A percentile compares a stretch with the other conserved stretches of the same genome.
These are phyloP conservation scores for Lophius piscatorius DNA, from an alignment of 2,113 vertebrate species.

Conservation along the genomic window DNA sequence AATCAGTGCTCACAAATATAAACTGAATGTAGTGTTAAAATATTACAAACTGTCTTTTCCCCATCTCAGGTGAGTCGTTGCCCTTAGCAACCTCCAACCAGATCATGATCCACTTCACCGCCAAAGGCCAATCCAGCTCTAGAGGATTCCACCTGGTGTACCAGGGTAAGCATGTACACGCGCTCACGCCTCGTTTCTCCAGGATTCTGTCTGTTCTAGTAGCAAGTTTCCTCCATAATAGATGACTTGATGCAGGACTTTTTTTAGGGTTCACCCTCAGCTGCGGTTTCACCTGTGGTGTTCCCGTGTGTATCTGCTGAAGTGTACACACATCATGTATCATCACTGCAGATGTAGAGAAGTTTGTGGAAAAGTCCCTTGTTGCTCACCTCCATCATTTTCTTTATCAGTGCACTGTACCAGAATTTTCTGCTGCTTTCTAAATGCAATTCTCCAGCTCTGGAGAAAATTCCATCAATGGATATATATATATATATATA, in stretches of 20 bases:
- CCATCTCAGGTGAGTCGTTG: slow-evolving; percentile 89
- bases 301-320: too few relatives aligned
- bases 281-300: slow-evolving; percentile 9
- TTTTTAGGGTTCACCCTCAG: slow-evolving; percentile 37
- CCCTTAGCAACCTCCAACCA: slow-evolving; percentile 96
- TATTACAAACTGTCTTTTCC: slow-evolving; percentile 17
- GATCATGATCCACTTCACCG: slow-evolving; percentile 93
- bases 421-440: slow-evolving; percentile 7
- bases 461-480: too few relatives aligned
- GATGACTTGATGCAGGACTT: slow-evolving; percentile 29
- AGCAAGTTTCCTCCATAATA: slow-evolving; percentile 30
- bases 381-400: background rate
- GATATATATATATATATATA: too few relatives aligned
- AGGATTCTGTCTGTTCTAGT: slow-evolving; percentile 23
- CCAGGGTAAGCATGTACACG: slow-evolving; percentile 84
- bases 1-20: background rate
- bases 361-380: slow-evolving; percentile 19
- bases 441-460: too few relatives aligned
- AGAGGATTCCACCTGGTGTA: slow-evolving; percentile 98
- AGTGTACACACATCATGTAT: too few relatives aligned
- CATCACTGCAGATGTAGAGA: slow-evolving; percentile 26
- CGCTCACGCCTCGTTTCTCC: background rate
- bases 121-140: slow-evolving; percentile 92
- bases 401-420: slow-evolving; percentile 34
- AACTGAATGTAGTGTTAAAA: slow-evolving; percentile 1